These are phyloP conservation scores for Sebastes hubbsi DNA, from an alignment of 2,797 vertebrate genomes.

Conservation along the genomic window DNA sequence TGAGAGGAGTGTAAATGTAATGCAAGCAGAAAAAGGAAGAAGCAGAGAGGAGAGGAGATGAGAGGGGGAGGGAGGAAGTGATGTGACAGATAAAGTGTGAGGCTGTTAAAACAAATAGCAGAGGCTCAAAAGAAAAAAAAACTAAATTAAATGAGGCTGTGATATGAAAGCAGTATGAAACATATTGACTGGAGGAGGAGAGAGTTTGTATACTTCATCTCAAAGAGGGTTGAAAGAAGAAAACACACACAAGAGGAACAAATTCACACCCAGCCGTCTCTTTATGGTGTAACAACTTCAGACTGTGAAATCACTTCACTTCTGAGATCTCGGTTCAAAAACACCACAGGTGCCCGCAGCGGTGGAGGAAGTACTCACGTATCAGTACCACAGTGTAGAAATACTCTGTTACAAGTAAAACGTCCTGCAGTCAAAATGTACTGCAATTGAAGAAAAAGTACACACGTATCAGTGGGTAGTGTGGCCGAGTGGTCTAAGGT, in stretches of 20 bases:
- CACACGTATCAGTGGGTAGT: too few relatives aligned
- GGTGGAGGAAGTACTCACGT: too few relatives aligned
- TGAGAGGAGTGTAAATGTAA: conserved; percentile 8
- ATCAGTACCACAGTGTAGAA: too few relatives aligned
- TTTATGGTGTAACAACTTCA: background rate
- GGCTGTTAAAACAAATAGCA: conserved; percentile 2
- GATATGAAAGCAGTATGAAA: background rate
- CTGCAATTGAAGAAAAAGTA: too few relatives aligned
- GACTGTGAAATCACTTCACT: background rate
- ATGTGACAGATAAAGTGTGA: conserved; percentile 16
- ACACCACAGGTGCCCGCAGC: background rate
- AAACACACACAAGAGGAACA: background rate
- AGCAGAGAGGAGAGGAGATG: background rate
- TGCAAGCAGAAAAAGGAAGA: conserved; percentile 17
- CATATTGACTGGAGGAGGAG: background rate
- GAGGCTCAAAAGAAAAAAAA: background rate
- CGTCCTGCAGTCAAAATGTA: too few relatives aligned
- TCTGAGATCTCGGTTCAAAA: background rate
- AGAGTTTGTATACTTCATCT: background rate
- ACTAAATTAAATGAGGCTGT: background rate
- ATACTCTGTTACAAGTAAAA: too few relatives aligned
- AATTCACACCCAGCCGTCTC: background rate
- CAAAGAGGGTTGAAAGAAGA: background rate
- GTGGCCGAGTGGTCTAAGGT: too few relatives aligned
- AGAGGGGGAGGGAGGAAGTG: background rate